Base-by-base conservation (phyloP, 2,113 vertebrate species). In the Lucifuga dentata region DNA sequence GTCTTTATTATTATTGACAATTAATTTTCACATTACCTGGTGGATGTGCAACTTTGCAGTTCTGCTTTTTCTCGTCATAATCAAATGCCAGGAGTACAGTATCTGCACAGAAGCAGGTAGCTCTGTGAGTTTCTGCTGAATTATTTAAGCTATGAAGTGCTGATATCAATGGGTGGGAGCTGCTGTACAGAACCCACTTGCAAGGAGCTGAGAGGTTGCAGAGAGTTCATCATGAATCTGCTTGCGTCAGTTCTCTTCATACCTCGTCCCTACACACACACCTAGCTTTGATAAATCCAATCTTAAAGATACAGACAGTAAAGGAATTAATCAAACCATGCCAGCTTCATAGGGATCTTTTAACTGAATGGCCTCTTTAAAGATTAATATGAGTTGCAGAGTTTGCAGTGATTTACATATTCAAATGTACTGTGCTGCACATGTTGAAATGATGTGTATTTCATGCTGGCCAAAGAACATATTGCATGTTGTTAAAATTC, bases 201-300 rank as follows among this genome's bases (percentile, higher is more conserved):
- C 69, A 55, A 81, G 71, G 66, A 84, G 63, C 76, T 72, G 63
- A 33, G 62, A 85, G 90, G 86, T 91, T 84, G 77, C 56, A 26
- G 26, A 81, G 84, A 91, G 91, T 91, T 93, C 90, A 92, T 49
- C 24, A 2, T 40, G 57, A 87, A 86, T 68, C 68, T 62, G 79
- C 80, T 76, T 68, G 45, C 68, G 68, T 78, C 60, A 24, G 9
- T 80, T 88, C 53, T 68, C 73, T 78, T 83, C 70, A 72, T 78
- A 83, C 74, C 56, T 73, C 51, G 68, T 78, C 79, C 80, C 55
- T 85, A 57, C 40, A 12, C 45, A 38, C 40, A 60, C 24, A 58
- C 43, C 11, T 17, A 8, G 26, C 75, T 80, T 69, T 76, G 68
- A 81, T 52, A 19, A 52, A 23, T 51, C 11, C 23, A 3, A 48